Evolutionary conservation across 2,797 vertebrate genomes (phyloP).

Genomic region (Bradypodion ventrale): DNA sequence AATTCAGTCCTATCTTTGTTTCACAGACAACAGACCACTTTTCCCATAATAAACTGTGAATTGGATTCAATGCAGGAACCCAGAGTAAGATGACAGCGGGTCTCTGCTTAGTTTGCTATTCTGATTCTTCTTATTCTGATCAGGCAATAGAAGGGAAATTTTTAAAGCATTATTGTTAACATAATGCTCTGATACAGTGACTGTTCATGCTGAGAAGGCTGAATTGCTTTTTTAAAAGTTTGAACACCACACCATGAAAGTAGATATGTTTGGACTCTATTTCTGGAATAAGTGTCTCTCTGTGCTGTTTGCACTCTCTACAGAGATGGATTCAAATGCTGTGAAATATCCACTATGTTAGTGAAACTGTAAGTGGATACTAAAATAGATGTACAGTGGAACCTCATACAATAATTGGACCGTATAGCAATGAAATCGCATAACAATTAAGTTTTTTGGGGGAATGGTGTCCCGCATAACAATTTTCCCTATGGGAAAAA

Average conservation of each 20-base stretch:
- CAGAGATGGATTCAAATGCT: slow-evolving; percentile 31
- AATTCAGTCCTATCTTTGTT: slow-evolving; percentile 41
- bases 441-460: too few species aligned
- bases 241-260: slow-evolving; percentile 43
- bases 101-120: slow-evolving; percentile 42
- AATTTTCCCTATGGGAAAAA: too few species aligned
- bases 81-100: slow-evolving; percentile 4
- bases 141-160: slow-evolving; percentile 56
- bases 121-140: slow-evolving; percentile 44
- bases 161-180: slow-evolving; percentile 42
- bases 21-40: slow-evolving; percentile 24
- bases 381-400: slow-evolving; percentile 41
- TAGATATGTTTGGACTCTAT: slow-evolving; percentile 15
- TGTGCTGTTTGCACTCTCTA: slow-evolving; percentile 12
- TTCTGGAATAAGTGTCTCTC: slow-evolving; percentile 19
- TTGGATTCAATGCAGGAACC: slow-evolving; percentile 31
- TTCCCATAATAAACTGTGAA: slow-evolving; percentile 23
- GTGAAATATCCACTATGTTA: slow-evolving; percentile 8
- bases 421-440: too few species aligned
- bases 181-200: slow-evolving; percentile 34
- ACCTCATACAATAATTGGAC: too few species aligned
- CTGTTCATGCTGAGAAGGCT: slow-evolving; percentile 41
- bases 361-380: slow-evolving; percentile 25
- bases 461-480: too few species aligned
- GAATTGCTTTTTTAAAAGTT: slow-evolving; percentile 44